Conservation (phyloP, 2,113 vertebrate species). For the Uropsilus gracilis region DNA sequence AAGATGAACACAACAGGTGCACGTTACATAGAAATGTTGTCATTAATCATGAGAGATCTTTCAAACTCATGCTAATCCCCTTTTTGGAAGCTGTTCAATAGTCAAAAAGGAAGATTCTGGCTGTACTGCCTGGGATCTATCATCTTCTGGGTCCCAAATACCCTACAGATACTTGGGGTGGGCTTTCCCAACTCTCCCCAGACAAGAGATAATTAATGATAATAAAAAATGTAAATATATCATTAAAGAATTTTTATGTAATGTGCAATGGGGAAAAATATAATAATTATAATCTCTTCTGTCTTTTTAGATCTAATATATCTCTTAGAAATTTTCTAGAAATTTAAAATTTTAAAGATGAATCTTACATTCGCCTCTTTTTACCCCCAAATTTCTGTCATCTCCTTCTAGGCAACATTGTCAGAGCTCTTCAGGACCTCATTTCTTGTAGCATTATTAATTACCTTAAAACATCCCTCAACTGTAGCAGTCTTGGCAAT, state of each 20-base stretch:
- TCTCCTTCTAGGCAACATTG: background rate
- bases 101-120: background rate
- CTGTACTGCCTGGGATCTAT: background rate
- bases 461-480: constrained; percentile 58
- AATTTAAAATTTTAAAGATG: background rate
- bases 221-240: background rate
- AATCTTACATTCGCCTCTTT: background rate
- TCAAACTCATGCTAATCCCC: background rate
- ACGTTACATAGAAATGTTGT: too few relatives aligned
- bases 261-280: too few relatives aligned
- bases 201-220: background rate
- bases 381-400: background rate
- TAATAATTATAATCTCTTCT: too few relatives aligned
- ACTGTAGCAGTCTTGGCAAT: constrained; percentile 58
- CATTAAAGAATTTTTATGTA: background rate
- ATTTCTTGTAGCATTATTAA: constrained; percentile 46
- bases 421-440: background rate
- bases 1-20: background rate
- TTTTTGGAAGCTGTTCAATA: background rate
- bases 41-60: background rate
- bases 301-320: background rate
- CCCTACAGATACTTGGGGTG: background rate
- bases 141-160: background rate
- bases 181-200: background rate
- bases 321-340: background rate